Conservation (phyloP, 2,113 vertebrate species). For the Perca flavescens region DNA sequence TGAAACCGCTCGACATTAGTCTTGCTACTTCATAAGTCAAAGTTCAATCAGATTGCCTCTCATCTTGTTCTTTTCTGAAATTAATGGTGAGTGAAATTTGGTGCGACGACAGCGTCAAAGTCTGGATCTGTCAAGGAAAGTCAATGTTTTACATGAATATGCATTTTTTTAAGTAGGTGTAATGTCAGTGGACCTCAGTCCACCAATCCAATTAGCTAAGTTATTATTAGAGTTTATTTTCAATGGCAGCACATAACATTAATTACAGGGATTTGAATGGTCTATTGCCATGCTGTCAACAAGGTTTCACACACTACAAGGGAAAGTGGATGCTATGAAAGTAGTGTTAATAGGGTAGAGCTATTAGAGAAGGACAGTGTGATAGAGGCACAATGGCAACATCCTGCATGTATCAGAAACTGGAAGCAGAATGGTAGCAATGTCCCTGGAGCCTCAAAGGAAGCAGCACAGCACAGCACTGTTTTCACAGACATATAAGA, state of each 20-base stretch:
- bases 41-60: background rate
- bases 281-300: conserved; percentile 31
- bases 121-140: background rate
- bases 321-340: conserved; percentile 16
- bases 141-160: background rate
- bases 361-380: conserved; percentile 14
- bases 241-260: conserved; percentile 13
- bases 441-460: background rate
- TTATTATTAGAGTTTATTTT: conserved; percentile 43
- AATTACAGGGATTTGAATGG: conserved; percentile 33
- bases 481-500: background rate
- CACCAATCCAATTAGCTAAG: conserved; percentile 23
- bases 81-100: background rate
- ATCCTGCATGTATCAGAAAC: conserved; percentile 26
- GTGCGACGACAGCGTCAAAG: background rate
- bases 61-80: background rate
- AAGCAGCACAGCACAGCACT: background rate
- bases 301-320: background rate
- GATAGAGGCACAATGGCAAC: conserved; percentile 15
- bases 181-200: conserved; percentile 12
- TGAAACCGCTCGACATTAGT: background rate
- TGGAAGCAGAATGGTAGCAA: background rate
- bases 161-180: background rate
- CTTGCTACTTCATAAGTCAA: background rate
- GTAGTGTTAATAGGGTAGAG: conserved; percentile 27